Conservation (phyloP, 2,113 vertebrate species). For the Ceyx margarethae region DNA sequence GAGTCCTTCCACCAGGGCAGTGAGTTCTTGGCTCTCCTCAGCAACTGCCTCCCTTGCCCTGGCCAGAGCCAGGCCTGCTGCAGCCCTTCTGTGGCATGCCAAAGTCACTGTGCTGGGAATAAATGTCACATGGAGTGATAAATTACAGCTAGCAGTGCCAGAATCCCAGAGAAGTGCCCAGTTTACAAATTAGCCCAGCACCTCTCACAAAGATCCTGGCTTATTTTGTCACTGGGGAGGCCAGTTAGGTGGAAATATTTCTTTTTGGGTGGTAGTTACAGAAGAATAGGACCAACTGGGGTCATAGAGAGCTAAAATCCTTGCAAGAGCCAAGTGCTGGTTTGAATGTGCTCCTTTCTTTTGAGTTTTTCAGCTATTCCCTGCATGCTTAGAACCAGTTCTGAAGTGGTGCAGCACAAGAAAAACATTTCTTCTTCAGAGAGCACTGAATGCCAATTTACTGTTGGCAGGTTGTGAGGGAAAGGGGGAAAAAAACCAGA, state of each 20-base stretch:
- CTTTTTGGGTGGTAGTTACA: slow-evolving; percentile 8
- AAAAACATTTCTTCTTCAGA: not conserved
- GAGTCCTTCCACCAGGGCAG: not conserved
- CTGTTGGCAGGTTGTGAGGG: not conserved
- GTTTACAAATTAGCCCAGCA: not conserved
- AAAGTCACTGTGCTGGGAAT: not conserved
- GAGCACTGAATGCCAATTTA: slow-evolving; percentile 21
- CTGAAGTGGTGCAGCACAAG: slow-evolving; percentile 24
- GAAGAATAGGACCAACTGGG: not conserved
- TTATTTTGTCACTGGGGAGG: not conserved
- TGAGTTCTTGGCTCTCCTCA: not conserved
- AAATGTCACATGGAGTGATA: not conserved
- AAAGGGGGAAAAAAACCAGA: not conserved
- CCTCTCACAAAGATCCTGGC: slow-evolving; percentile 1
- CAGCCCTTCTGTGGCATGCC: not conserved
- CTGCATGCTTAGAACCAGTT: slow-evolving; percentile 11
- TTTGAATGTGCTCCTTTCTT: slow-evolving; percentile 40
- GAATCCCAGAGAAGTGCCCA: not conserved
- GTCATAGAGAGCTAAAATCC: slow-evolving; percentile 26
- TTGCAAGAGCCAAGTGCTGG: slow-evolving; percentile 14
- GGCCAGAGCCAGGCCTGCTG: not conserved
- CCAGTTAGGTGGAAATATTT: slow-evolving; percentile 29
- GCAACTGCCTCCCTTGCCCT: not conserved
- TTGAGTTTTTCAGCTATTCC: slow-evolving; percentile 9
- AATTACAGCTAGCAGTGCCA: not conserved